Base-by-base conservation (phyloP, 92 coral and sea anemone genomes). In the Zoanthus solanderi region DNA sequence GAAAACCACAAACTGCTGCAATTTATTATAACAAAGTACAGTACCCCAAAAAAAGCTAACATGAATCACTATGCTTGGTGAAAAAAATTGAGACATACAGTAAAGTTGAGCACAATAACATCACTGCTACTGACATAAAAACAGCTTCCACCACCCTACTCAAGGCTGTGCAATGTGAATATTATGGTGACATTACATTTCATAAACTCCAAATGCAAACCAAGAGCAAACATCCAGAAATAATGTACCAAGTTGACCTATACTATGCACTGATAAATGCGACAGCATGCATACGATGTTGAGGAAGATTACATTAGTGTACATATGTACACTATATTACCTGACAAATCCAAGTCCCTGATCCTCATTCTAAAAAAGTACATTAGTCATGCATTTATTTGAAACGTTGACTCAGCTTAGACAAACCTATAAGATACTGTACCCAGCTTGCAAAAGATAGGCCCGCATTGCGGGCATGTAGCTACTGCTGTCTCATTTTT, bases 51-150 rank as follows among this genome's bases (percentile, higher is more conserved):
- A 87, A 83, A 82, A 76, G 74, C 72, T 87, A 56, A 44, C 84
- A 2, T 53, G 88, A 79, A 73, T 79, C 72, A 63, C 88, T 52
- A 85, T 88, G 31, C 86, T 85, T 86, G 56, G 72, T 58, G 71
- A 23, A 31, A 45, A 65, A 86, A 80, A 73, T 68, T 34, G 63
- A 82, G 56, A 50, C 56, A 11, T 50, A 50, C 2, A 7, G 23
- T 23, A 11, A 50, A 50, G 56, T 50, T 7, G 42, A 50, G 5
- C 56, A 85, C 58, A 73, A 42, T n/a, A 84, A 42, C 71, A 53
- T 89, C 77, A 89, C 86, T 32, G 89, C 92, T 75, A 67, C 28
- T 71, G 83, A 79, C 83, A 90, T 86, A 75, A 90, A 86, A 90
- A 69, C 83, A 79, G 87, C 90, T 42, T 69, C 69, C 78, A 87